Base-by-base conservation (phyloP, 2,113 vertebrate species). In the Cranoglanis bouderius region DNA sequence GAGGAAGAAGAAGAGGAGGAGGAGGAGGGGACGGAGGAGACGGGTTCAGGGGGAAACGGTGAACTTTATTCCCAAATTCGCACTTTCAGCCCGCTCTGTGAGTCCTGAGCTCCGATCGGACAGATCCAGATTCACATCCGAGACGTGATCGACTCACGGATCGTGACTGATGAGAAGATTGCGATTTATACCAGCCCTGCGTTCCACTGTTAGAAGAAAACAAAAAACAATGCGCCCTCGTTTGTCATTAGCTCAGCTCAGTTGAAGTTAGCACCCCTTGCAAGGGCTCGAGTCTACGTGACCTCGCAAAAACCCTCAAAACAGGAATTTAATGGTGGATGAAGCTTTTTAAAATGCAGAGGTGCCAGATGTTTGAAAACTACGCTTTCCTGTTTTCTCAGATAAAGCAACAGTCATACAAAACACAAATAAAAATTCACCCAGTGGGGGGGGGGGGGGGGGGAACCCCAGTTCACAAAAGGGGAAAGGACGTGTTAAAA, bases 11-110 rank as follows among this genome's bases (percentile, higher is more conserved):
- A 86, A 40, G 81, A 89, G 49, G 92, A 91, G 16, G 94, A 94
- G 89, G 95, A 91, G n/a, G 90, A 92, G 10, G 90, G 91, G 18
- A 87, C 74, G 51, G 72, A 89, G 14, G 85, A 55, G 32, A 74
- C 82, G 10, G 89, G 49, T 14, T 82, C 86, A 35, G 85, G 32
- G 82, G 94, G 96, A 91, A 97, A 96, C 92, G 97, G 98, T 99
- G 97, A 96, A 92, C 93, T 92, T 90, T 94, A 91, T 95, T 94
- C 92, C 89, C 94, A 94, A 92, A 94, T 94, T 93, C 91, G 94
- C 89, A 93, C 93, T 95, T 94, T 94, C 90, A 93, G 93, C 84
- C 90, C 89, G 55, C 87, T 96, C 74, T 92, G 95, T 96, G 94
- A 96, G 94, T 95, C 89, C 92, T 74, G 46, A 74, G 89, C 46